Conservation (phyloP, 2,888 invertebrate species). For the Helicoverpa assulta region DNA sequence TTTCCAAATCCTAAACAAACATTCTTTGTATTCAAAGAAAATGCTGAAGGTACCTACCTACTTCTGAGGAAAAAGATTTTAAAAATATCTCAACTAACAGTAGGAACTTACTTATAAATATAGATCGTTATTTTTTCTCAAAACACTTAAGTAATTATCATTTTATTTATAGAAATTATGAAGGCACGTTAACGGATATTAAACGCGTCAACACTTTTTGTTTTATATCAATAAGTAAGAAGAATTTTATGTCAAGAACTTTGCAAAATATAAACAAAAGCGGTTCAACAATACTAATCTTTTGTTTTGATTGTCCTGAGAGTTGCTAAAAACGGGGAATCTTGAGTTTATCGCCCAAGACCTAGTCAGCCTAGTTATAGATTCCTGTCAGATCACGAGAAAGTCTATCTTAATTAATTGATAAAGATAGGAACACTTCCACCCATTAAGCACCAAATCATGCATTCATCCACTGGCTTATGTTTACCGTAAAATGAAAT, state of each 20-base stretch:
- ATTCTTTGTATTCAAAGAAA: not conserved
- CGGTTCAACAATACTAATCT: not conserved
- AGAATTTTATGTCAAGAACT: not conserved
- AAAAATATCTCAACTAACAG: not conserved
- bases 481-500: constrained; percentile 7
- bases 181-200: constrained; percentile 23
- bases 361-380: not conserved
- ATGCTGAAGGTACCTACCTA: no score
- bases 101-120: no score
- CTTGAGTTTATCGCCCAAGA: not conserved
- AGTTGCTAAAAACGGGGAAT: not conserved
- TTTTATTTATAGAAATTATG: no score
- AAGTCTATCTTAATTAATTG: not conserved
- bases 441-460: constrained; percentile 3
- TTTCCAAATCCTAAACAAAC: no score
- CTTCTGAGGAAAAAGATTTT: not conserved
- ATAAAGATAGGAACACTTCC: not conserved
- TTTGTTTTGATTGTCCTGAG: not conserved
- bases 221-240: constrained; percentile 10
- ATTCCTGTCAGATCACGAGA: not conserved
- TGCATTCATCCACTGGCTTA: no score
- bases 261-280: constrained; percentile 8
- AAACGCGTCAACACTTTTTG: constrained; percentile 13
- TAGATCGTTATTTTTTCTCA: no score
- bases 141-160: no score